phyloP scores from a whole-genome alignment of 1,140 invertebrate genomes.

The Melanaphis sacchari region DNA sequence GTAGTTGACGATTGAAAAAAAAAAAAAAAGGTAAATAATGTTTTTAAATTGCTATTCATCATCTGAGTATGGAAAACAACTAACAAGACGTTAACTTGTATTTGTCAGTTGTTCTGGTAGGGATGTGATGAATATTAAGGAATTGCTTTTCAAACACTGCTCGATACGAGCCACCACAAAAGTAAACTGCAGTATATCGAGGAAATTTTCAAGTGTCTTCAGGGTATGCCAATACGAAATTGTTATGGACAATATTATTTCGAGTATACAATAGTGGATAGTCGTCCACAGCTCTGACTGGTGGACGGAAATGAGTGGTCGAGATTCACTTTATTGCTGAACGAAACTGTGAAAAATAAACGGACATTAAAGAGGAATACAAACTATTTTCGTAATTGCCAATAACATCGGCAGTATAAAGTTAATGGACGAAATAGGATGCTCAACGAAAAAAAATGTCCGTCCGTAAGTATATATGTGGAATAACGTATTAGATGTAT shows the following conservation, averaged over 20 bases:
- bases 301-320: neutral
- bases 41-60: neutral
- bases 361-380: neutral
- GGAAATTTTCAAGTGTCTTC: neutral
- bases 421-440: neutral
- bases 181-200: neutral
- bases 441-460: neutral
- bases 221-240: neutral
- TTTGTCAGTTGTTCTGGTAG: neutral
- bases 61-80: neutral
- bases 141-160: neutral
- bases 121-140: neutral
- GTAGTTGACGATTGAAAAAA: fast-evolving
- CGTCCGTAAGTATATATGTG: neutral
- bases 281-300: neutral
- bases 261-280: neutral
- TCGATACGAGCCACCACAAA: neutral
- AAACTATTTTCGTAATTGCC: constrained; percentile 12
- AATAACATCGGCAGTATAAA: neutral
- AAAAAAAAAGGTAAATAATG: neutral
- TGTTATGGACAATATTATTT: constrained; percentile 26
- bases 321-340: neutral
- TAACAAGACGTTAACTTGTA: neutral
- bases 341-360: constrained; percentile 12
- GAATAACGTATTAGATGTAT: neutral